Evolutionary conservation across 2,888 invertebrate genomes (phyloP), one percentile per base, ranked within the genome.

Genomic region (Andrena camellia): DNA sequence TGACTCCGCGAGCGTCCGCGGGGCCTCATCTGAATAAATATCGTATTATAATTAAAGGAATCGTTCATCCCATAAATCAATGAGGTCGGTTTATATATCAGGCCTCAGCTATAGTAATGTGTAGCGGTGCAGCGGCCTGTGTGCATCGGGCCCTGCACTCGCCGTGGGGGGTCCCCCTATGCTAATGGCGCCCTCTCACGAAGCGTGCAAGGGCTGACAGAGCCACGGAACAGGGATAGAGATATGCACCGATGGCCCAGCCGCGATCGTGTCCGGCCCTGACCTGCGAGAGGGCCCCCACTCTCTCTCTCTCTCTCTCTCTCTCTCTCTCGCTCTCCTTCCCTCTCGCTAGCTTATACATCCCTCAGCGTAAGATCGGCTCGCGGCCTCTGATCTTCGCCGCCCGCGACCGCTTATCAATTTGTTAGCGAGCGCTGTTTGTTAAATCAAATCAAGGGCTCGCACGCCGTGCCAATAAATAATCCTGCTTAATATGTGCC

Each of bases 41-140:
- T 94, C 93, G 92, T 93, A 94, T 94, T 94, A 93, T 94, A 94
- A 94, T 94, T 94, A 94, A 94, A 94, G 92, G 93, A 92, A 94
- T 93, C 92, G 92, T 91, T 91, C 90, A 92, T 90, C 90, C 89
- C 92, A 93, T 94, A 94, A 94, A 94, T 94, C 93, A 93, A 92
- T 92, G 92, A 86, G 86, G 85, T 91, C 90, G 92, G 93, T 94
- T 93, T 94, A 93, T 94, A 94, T 93, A 94, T 93, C 93, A 93
- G 91, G 86, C 88, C 90, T 88, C 87, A 85, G 89, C 89, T 92
- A 90, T 92, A 91, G 92, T 42, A 92, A 92, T 91, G 90, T 91
- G 91, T 91, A 91, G 88, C 91, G 90, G 88, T 85, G 89, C 78
- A 89, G 89, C 17, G 54, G 86, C 81, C 89, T 85, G 77, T 26